A percentile compares a stretch with the other conserved stretches of the same genome.
These are phyloP conservation scores for Monochamus alternatus DNA, from an alignment of 2,888 invertebrate genomes.

Conservation along the genomic window DNA sequence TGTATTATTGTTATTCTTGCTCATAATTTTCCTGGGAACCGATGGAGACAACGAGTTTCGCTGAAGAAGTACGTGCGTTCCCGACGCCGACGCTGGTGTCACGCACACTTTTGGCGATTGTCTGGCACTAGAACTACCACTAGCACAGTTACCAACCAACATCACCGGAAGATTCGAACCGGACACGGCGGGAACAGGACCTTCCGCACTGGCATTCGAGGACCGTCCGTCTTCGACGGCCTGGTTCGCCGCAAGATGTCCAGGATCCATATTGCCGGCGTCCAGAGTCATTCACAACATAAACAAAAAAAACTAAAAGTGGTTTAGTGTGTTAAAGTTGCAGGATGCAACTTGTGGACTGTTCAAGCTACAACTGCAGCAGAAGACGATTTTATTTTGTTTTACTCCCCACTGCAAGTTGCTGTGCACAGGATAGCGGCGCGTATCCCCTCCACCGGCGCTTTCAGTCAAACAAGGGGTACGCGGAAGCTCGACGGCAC, in stretches of 20 bases:
- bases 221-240: conserved; percentile 45
- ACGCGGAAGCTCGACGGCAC: conserved; percentile 39
- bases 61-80: conserved; percentile 61
- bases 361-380: conserved; percentile 66
- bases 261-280: conserved; percentile 63
- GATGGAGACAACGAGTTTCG: conserved; percentile 72
- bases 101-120: conserved; percentile 64
- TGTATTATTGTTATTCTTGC: conserved; percentile 78
- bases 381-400: conserved; percentile 67
- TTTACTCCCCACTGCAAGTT: conserved; percentile 61
- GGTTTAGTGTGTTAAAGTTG: conserved; percentile 42
- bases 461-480: conserved; percentile 39
- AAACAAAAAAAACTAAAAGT: conserved; percentile 28
- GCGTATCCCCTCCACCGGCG: conserved; percentile 51
- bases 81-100: conserved; percentile 53
- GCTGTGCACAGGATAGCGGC: conserved; percentile 47
- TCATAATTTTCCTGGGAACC: conserved; percentile 77
- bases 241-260: conserved; percentile 43
- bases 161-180: conserved; percentile 47
- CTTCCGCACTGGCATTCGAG: conserved; percentile 53
- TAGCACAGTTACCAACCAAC: conserved; percentile 59
- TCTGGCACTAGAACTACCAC: conserved; percentile 60
- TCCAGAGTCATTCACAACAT: conserved; percentile 51
- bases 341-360: conserved; percentile 62
- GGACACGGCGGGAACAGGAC: conserved; percentile 45